These are phyloP conservation scores for Deroplatys truncata DNA, from an alignment of 2,888 invertebrate genomes.

Conservation along the genomic window DNA sequence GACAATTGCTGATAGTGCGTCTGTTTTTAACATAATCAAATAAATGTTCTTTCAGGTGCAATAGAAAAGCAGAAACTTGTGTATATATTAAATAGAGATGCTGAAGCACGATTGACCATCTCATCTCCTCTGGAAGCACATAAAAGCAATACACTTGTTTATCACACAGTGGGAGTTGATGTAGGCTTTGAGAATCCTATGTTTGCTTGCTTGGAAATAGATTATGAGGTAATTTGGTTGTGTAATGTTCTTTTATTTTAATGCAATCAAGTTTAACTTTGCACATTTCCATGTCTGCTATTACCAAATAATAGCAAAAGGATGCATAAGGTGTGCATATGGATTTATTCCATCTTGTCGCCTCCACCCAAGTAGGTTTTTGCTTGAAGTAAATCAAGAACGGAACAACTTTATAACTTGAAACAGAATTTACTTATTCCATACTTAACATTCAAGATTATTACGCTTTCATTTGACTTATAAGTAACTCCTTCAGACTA, in stretches of 20 bases:
- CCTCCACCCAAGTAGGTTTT: too few relatives aligned
- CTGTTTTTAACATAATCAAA: too few relatives aligned
- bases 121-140: slow-evolving; percentile 98
- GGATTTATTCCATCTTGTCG: slow-evolving; percentile 23
- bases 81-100: slow-evolving; percentile 97
- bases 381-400: too few relatives aligned
- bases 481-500: too few relatives aligned
- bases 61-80: slow-evolving; percentile 98
- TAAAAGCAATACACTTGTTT: slow-evolving; percentile 97
- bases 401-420: too few relatives aligned
- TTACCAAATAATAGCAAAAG: background rate
- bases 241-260: background rate
- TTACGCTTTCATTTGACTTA: too few relatives aligned
- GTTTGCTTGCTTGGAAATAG: slow-evolving; percentile 98
- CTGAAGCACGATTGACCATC: slow-evolving; percentile 94
- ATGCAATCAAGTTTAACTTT: background rate
- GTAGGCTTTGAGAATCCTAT: slow-evolving; percentile 99
- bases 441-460: too few relatives aligned
- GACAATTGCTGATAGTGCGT: too few relatives aligned
- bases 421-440: too few relatives aligned
- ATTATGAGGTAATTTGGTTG: slow-evolving; percentile 72
- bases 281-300: background rate
- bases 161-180: slow-evolving; percentile 98
- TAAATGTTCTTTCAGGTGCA: slow-evolving; percentile 60
- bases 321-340: slow-evolving; percentile 2